Evolutionary conservation across 2,888 invertebrate species (phyloP).

Genomic region (Philereme transversata): DNA sequence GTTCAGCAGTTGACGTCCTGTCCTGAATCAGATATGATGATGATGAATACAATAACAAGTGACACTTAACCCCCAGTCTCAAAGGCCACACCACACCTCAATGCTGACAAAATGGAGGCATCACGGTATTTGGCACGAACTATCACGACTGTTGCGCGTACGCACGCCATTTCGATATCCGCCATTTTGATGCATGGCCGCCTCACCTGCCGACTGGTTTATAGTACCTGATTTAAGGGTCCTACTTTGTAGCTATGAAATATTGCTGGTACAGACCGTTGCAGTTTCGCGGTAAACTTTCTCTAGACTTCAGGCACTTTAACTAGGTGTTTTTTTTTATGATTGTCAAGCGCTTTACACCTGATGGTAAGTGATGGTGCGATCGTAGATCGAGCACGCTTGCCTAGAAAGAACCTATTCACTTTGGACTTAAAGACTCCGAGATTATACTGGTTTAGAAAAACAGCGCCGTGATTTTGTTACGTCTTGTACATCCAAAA

Average conservation of each 20-base stretch:
- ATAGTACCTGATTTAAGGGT: slow-evolving; percentile 28
- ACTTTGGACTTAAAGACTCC: too few species aligned
- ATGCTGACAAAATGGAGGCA: slow-evolving; percentile 29
- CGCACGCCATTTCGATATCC: slow-evolving; percentile 51
- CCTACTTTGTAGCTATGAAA: slow-evolving; percentile 28
- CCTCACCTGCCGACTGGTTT: slow-evolving; percentile 35
- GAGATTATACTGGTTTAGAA: too few species aligned
- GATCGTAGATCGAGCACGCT: too few species aligned
- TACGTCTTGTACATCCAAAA: too few species aligned
- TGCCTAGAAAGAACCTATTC: too few species aligned
- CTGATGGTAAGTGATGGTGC: too few species aligned
- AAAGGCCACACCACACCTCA: slow-evolving; percentile 18
- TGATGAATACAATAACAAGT: not conserved
- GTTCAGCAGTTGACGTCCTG: too few species aligned
- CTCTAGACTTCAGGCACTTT: too few species aligned
- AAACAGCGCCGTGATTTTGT: too few species aligned
- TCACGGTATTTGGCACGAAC: slow-evolving; percentile 29
- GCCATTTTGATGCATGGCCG: slow-evolving; percentile 37
- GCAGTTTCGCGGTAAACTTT: not conserved
- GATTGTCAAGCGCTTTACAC: too few species aligned
- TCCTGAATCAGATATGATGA: too few species aligned
- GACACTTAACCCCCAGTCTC: slow-evolving; percentile 1
- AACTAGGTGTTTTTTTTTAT: too few species aligned
- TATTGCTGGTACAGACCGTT: slow-evolving; percentile 9
- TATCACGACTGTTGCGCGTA: slow-evolving; percentile 45